A percentile compares a stretch with the other conserved stretches of the same genome.
Conservation (phyloP, 2,113 vertebrate species). For the Rhombomys opimus region DNA sequence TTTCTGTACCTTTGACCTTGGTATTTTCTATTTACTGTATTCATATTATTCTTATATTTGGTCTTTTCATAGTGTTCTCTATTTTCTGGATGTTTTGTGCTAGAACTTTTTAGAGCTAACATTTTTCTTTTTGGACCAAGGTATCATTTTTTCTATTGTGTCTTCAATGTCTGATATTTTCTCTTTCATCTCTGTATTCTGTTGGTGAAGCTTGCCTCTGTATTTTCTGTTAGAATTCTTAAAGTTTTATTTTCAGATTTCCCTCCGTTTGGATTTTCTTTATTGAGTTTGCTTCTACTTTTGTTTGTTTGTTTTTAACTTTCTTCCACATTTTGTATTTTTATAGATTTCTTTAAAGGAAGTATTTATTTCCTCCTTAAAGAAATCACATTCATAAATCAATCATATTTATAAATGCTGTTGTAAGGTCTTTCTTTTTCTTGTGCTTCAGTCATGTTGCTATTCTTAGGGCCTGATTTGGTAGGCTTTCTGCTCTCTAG, state of each 20-base stretch:
- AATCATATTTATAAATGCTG: not conserved
- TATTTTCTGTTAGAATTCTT: not conserved
- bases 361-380: not conserved
- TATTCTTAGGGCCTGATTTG: not conserved
- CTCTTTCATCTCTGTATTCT: not conserved
- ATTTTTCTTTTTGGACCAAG: not conserved
- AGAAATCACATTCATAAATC: not conserved
- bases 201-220: not conserved
- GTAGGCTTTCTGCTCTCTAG: not conserved
- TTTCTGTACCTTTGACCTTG: not conserved
- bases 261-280: not conserved
- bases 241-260: not conserved
- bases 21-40: not conserved
- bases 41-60: not conserved
- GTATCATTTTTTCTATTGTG: not conserved
- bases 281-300: not conserved
- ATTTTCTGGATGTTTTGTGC: not conserved
- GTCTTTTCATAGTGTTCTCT: not conserved
- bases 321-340: not conserved
- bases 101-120: not conserved
- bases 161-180: not conserved
- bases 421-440: not conserved
- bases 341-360: not conserved
- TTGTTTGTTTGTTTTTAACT: not conserved
- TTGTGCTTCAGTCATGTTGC: not conserved